Evolutionary conservation across 92 coral and sea anemone genomes (phyloP).

Genomic region (Porites evermanni): DNA sequence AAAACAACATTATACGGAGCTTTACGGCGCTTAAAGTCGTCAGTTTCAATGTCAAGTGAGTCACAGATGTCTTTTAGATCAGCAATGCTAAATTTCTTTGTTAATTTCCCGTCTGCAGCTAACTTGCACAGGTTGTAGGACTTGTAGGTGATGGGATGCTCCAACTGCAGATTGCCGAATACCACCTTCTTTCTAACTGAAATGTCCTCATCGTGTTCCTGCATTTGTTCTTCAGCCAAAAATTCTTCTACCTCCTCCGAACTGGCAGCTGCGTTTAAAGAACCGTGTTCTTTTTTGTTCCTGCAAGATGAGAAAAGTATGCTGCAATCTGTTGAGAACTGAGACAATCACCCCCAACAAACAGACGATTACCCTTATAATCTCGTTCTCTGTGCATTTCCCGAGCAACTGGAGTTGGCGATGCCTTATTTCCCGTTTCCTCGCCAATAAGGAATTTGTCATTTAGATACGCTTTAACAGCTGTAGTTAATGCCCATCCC

Average conservation of each 20-base stretch:
- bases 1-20: too few species aligned
- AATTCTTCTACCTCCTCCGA: too few species aligned
- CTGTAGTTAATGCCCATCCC: too few species aligned
- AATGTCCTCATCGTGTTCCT: too few species aligned
- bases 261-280: too few species aligned
- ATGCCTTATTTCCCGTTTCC: constrained; percentile 16
- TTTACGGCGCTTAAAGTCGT: not conserved
- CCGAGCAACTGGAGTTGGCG: constrained; percentile 26
- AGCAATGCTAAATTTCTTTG: constrained; percentile 47
- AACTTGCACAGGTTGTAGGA: constrained; percentile 48
- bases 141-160: constrained; percentile 18
- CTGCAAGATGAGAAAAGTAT: constrained; percentile 28
- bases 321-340: constrained; percentile 42
- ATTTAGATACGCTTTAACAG: too few species aligned
- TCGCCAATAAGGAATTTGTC: constrained; percentile 10
- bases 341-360: constrained; percentile 38
- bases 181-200: too few species aligned
- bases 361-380: constrained; percentile 21
- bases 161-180: constrained; percentile 24
- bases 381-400: constrained; percentile 35
- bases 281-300: not conserved
- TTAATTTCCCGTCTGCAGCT: constrained; percentile 48
- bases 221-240: too few species aligned
- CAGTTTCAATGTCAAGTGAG: constrained; percentile 40
- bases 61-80: constrained; percentile 48